A percentile compares a stretch with the other conserved stretches of the same genome.
phyloP scores from a whole-genome alignment of 1,140 invertebrate genomes.

The Maniola jurtina region DNA sequence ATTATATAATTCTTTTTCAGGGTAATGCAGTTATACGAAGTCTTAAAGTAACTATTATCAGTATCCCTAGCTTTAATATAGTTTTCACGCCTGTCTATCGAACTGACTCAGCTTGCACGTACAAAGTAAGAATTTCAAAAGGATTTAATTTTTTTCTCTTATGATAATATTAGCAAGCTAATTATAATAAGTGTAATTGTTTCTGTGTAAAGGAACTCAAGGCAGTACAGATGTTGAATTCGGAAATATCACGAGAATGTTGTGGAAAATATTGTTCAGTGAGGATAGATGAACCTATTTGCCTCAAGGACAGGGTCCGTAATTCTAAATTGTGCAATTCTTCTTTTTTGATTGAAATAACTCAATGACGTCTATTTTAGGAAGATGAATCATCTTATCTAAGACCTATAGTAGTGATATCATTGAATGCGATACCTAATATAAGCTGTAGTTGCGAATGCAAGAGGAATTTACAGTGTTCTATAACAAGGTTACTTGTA shows the following conservation, averaged over 20 bases:
- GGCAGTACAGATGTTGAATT: conserved; percentile 13
- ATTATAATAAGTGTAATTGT: background rate
- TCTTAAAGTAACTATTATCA: conserved; percentile 36
- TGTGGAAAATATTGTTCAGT: conserved; percentile 31
- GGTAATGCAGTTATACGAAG: conserved; percentile 27
- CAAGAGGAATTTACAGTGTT: conserved; percentile 37
- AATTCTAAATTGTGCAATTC: background rate
- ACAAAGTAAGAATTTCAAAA: conserved; percentile 30
- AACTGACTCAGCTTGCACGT: conserved; percentile 34
- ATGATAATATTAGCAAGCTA: too few relatives aligned
- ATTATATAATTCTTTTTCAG: conserved; percentile 22
- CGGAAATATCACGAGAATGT: conserved; percentile 1
- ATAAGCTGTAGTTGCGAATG: conserved; percentile 41
- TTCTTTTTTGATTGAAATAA: background rate
- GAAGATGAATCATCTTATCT: conserved; percentile 16
- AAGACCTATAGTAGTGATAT: conserved; percentile 21
- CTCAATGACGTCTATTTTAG: conserved; percentile 8
- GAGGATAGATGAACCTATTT: conserved; percentile 38
- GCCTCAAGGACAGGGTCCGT: conserved; percentile 34
- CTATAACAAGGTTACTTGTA: conserved; percentile 35
- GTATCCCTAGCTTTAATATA: conserved; percentile 40
- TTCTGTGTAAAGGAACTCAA: conserved; percentile 30
- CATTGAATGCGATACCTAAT: background rate
- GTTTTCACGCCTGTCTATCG: conserved; percentile 40
- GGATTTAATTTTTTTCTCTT: background rate